phyloP scores from a whole-genome alignment of 1,140 invertebrate genomes.

The Lucilia cuprina region DNA sequence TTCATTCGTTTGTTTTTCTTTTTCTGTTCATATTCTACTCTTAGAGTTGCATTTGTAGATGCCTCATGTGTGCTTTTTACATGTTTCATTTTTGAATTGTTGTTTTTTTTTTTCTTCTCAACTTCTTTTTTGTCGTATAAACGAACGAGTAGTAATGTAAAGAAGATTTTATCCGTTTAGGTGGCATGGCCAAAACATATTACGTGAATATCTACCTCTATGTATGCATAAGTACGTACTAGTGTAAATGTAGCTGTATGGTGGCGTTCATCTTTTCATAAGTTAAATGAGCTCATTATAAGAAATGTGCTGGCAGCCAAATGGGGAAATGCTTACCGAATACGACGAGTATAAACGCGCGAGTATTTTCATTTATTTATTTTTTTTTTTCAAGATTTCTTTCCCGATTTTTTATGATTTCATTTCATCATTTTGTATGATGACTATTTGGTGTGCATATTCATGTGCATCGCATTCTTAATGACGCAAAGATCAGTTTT shows the following conservation, averaged over 20 bases:
- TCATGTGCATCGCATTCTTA: neutral
- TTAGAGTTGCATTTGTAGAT: neutral
- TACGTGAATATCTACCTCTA: too few species aligned
- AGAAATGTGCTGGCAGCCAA: slow-evolving; percentile 1
- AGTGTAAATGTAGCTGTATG: neutral
- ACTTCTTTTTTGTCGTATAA: neutral
- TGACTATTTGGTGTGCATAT: neutral
- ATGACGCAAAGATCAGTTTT: neutral
- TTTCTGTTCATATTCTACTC: neutral
- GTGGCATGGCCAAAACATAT: neutral
- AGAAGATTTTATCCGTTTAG: neutral
- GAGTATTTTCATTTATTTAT: neutral
- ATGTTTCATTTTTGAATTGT: neutral
- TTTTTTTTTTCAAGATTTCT: neutral
- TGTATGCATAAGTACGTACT: neutral
- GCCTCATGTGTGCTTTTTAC: neutral
- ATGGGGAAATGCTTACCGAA: neutral
- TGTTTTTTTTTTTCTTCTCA: neutral
- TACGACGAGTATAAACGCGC: too few species aligned
- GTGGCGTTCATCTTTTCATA: neutral
- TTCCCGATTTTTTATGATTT: neutral
- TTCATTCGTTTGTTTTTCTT: neutral
- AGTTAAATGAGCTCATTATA: neutral
- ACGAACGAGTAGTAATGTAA: neutral
- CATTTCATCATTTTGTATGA: neutral